Conservation (phyloP, 2,888 invertebrate species). For the Hyposoter didymator region DNA sequence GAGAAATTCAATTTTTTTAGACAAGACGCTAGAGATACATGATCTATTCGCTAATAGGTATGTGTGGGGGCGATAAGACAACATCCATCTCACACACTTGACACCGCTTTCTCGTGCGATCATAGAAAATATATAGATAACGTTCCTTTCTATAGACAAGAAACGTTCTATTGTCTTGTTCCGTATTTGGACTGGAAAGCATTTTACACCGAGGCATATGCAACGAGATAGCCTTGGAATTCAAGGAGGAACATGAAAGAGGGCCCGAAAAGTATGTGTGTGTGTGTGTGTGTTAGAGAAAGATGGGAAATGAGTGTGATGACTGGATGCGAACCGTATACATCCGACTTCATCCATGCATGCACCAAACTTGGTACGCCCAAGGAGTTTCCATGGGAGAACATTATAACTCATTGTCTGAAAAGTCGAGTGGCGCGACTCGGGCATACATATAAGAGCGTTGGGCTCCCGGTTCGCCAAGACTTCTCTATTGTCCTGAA, state of each 20-base stretch:
- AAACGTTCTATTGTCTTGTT: conserved; percentile 12
- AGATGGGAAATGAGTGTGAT: conserved; percentile 5
- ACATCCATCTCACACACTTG: not conserved
- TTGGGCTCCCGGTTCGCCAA: conserved; percentile 13
- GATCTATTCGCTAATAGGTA: not conserved
- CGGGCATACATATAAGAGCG: conserved; percentile 9
- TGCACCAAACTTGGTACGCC: conserved; percentile 37
- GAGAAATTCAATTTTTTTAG: not conserved
- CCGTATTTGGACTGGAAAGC: conserved; percentile 25
- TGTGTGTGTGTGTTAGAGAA: not conserved
- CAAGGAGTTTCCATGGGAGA: conserved; percentile 52
- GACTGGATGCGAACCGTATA: conserved; percentile 27
- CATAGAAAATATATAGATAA: conserved; percentile 3
- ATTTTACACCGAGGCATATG: conserved; percentile 16
- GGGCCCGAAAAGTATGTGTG: conserved; percentile 11
- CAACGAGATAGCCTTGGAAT: conserved; percentile 14
- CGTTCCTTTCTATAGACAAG: not conserved
- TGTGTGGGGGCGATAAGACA: not conserved
- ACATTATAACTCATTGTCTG: conserved; percentile 58
- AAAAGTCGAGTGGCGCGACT: conserved; percentile 26
- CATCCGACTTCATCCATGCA: conserved; percentile 38
- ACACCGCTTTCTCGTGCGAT: conserved; percentile 1
- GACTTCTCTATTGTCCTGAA: conserved; percentile 51
- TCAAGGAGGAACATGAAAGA: conserved; percentile 18
- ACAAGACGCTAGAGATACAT: not conserved